Percentiles rank a stretch among this genome's conserved stretches.
phyloP scores from a whole-genome alignment of 1,140 invertebrate genomes.

The Diorhabda sublineata region DNA sequence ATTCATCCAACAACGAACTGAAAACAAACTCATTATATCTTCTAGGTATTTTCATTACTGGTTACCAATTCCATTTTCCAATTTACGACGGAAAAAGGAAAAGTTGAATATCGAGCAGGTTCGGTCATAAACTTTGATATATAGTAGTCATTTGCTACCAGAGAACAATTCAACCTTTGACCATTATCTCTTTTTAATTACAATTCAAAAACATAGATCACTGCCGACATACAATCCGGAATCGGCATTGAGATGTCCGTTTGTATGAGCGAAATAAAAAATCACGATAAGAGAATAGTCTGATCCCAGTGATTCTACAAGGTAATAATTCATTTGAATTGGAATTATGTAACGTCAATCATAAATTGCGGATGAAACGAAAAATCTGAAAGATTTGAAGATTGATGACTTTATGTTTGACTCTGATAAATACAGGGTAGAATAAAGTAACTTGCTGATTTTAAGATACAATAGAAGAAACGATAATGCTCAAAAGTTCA shows the following conservation, averaged over 20 bases:
- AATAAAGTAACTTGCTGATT: no score
- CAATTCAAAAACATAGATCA: constrained; percentile 7
- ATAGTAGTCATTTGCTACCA: constrained; percentile 1
- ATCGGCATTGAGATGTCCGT: not conserved
- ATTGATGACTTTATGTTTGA: no score
- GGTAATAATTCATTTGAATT: not conserved
- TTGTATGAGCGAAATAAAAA: constrained; percentile 5
- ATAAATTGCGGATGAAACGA: not conserved
- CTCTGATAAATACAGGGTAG: no score
- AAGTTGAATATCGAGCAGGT: constrained; percentile 4
- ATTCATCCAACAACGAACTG: no score
- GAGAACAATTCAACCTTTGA: constrained; percentile 1
- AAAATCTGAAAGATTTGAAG: no score
- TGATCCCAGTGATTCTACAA: not conserved
- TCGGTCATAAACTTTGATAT: constrained; percentile 12
- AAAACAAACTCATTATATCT: not conserved
- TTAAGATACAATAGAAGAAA: no score
- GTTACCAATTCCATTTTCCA: constrained; percentile 3
- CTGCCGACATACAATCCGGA: constrained; percentile 4
- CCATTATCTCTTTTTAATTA: constrained; percentile 16
- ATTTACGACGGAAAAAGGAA: not conserved
- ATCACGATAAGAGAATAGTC: not conserved
- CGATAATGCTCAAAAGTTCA: no score
- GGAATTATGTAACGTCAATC: not conserved
- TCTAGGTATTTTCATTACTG: not conserved